Base-by-base conservation (phyloP, 1,140 invertebrate species). In the Gerris buenoi region DNA sequence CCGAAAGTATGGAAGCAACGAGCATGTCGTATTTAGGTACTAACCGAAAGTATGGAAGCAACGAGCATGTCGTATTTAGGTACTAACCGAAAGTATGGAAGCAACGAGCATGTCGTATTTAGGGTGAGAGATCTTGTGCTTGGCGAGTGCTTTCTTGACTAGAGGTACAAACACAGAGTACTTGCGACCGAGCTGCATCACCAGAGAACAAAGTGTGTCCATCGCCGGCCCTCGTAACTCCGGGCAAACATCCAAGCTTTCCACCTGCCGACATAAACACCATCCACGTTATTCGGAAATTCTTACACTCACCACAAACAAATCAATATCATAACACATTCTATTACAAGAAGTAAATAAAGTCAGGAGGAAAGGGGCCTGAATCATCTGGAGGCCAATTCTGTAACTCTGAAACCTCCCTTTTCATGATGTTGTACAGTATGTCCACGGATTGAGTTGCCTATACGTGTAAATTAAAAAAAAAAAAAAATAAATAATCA, bases 151-250 rank as follows among this genome's bases (percentile, higher is more conserved):
- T 76, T 89, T 91, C 71, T 90, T 87, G 1, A 97, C 90, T 72
- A 97, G 83, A 1, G 93, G 91, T 71, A 96, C 88, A 74, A 97
- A 98, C 33, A 97, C 91, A 68, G 87, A 84, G 76, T 90, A 98
- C 73, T 94, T 95, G 60, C 88, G 85, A 0, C 92, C 92, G 46
- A 98, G 79, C 76, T 97, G 94, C 22, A 88, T 81, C 2, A 95
- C 86, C 56, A 98, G 74, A 0, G 93, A 86, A 72, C 91, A 91
- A 0, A 98, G 78, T 0, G 93, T 93, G 64, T 96, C 91, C 91
- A 98, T 95, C 0, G 91, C 91, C 3, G 85, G 84, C 3, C 78
- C 77, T 1, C 92, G 82, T 28, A 96, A 76, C 59, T 93, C 87
- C 0, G 90, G 86, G 73, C 85, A 88, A 0, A 83, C 85, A 71